Evolutionary conservation across 2,888 invertebrate species (phyloP).

Genomic region (Tetranychus truncatus): DNA sequence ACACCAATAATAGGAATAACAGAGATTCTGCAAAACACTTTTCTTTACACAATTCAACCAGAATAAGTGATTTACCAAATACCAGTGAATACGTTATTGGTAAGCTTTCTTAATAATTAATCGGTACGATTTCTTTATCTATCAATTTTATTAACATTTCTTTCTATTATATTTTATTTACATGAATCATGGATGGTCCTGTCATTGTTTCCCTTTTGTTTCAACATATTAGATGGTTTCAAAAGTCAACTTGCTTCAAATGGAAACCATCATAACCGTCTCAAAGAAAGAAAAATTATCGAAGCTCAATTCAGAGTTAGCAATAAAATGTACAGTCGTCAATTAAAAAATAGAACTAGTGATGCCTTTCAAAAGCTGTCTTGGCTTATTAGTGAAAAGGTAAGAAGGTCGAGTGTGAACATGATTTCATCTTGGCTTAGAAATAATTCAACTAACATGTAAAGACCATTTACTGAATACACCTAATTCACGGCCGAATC

Average conservation of each 20-base stretch:
- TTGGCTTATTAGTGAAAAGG: slow-evolving; percentile 5
- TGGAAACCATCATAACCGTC: background rate
- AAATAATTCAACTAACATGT: background rate
- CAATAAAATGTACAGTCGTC: slow-evolving; percentile 9
- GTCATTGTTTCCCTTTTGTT: background rate
- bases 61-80: slow-evolving; percentile 1
- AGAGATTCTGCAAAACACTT: background rate
- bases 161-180: background rate
- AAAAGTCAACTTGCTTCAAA: background rate
- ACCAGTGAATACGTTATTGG: background rate
- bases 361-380: background rate
- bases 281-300: background rate
- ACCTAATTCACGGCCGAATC: background rate
- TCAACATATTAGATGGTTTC: background rate
- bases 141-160: too few relatives aligned
- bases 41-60: background rate
- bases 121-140: too few relatives aligned
- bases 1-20: background rate
- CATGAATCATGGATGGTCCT: background rate
- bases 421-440: background rate
- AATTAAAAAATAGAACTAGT: slow-evolving; percentile 2
- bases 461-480: background rate
- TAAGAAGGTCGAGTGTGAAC: background rate
- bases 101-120: background rate
- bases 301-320: slow-evolving; percentile 6